Evolutionary conservation across 1,140 invertebrate genomes (phyloP), one percentile per base, ranked within the genome.

Genomic region (Drosophila mojavensis): DNA sequence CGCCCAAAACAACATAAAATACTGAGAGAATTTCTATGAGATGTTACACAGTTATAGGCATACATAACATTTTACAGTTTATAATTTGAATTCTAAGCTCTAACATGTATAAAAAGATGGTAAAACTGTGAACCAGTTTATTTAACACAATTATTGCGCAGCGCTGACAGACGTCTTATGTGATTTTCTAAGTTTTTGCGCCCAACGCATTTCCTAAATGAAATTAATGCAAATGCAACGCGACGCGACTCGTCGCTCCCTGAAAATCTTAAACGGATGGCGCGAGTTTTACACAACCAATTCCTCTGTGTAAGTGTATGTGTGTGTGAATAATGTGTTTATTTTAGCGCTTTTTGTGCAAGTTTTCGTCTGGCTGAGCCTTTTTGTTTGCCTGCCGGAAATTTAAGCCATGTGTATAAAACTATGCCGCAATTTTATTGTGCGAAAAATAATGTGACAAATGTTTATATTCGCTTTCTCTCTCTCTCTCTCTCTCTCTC

Each of bases 221-320:
- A 83, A 83, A 79, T 82, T 82, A 83, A 83, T 82, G 76, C 68
- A 83, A 83, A 70, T 65, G 77, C 47, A 61, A 58, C 61, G 64
- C 48, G 33, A 59, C 59, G 17, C 15, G 20, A 24, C 20, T 24
- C 20, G 6, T 9, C 36, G 36, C 10, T 39, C 11, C 5, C 47
- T 5, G 30, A 43, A 70, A 81, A 77, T 58, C 66, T 41, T 53
- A 60, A 79, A 51, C 72, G 80, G 63, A 75, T 75, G 28, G 53
- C 65, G 75, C 43, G 63, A 66, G 75, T 75, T 82, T 82, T 70
- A 62, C 65, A 51, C 70, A 43, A 74, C 51, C 41, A 60, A 54
- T 68, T 39, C 61, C 28, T 24, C 26, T 3, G 26, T 28, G 26
- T 28, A 4, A 3, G 28, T 33, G 24, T 30, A 26, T 4, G 5